phyloP scores from a whole-genome alignment of 2,797 vertebrate genomes.

The Petrocephalus schoutedeni region DNA sequence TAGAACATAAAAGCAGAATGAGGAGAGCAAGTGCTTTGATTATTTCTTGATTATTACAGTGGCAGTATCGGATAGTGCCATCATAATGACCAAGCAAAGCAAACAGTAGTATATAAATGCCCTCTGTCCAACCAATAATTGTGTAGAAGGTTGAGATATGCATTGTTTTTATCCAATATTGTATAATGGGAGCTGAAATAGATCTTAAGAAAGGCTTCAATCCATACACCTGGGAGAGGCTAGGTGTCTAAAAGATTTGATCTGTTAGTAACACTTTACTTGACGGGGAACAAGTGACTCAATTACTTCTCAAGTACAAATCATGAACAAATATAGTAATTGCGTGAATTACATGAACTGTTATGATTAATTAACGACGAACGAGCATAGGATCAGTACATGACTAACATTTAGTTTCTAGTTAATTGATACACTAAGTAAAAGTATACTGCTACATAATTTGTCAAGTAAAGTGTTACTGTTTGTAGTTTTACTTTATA shows the following conservation, averaged over 20 bases:
- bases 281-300: background rate
- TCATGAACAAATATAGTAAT: background rate
- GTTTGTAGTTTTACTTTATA: background rate
- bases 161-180: background rate
- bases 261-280: background rate
- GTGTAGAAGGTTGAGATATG: background rate
- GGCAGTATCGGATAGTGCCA: background rate
- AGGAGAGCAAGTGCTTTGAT: background rate
- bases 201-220: background rate
- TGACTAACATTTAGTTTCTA: background rate
- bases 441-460: background rate
- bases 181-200: background rate
- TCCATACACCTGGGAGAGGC: background rate
- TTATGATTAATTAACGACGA: background rate
- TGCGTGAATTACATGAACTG: background rate
- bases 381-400: background rate
- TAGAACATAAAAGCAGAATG: background rate
- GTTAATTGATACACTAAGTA: background rate
- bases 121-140: background rate
- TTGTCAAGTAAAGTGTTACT: background rate
- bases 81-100: background rate
- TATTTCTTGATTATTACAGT: background rate
- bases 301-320: background rate
- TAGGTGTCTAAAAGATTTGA: background rate
- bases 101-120: background rate